Evolutionary conservation across 2,113 vertebrate genomes (phyloP).

Genomic region (Nannospalax galili): DNA sequence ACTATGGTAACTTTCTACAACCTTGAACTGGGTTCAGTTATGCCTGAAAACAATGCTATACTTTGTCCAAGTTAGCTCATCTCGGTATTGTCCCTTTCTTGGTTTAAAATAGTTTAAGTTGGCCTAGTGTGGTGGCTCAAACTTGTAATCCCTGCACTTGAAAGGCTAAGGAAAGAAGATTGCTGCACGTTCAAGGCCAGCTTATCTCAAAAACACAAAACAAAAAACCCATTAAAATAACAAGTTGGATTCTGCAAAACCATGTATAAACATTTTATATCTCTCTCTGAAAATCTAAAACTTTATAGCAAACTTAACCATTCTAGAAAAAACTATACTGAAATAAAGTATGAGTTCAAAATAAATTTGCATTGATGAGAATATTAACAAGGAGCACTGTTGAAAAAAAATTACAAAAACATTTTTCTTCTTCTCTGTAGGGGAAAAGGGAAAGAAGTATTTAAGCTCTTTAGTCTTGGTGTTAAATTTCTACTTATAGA

Average conservation of each 20-base stretch:
- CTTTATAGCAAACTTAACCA: neutral
- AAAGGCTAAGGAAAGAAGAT: no score
- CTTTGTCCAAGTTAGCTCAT: neutral
- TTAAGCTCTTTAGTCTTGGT: neutral
- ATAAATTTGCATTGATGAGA: slow-evolving; percentile 21
- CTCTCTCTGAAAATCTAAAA: neutral
- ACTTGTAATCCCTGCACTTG: no score
- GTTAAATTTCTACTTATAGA: neutral
- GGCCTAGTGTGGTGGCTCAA: no score
- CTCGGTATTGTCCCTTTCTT: neutral
- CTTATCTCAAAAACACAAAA: no score
- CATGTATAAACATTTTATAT: slow-evolving; percentile 20
- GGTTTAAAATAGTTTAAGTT: slow-evolving; percentile 51
- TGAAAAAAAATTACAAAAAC: neutral
- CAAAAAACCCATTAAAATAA: no score
- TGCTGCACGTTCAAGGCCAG: no score
- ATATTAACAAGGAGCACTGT: slow-evolving; percentile 20
- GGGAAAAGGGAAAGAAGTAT: neutral
- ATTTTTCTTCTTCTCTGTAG: neutral
- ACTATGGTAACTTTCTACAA: neutral
- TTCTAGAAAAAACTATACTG: neutral
- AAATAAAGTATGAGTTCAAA: slow-evolving; percentile 29
- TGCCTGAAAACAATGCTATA: neutral
- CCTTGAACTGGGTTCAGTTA: neutral
- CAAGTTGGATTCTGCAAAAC: neutral